Base-by-base conservation (phyloP, 2,113 vertebrate genomes). In the Nettapus auritus region DNA sequence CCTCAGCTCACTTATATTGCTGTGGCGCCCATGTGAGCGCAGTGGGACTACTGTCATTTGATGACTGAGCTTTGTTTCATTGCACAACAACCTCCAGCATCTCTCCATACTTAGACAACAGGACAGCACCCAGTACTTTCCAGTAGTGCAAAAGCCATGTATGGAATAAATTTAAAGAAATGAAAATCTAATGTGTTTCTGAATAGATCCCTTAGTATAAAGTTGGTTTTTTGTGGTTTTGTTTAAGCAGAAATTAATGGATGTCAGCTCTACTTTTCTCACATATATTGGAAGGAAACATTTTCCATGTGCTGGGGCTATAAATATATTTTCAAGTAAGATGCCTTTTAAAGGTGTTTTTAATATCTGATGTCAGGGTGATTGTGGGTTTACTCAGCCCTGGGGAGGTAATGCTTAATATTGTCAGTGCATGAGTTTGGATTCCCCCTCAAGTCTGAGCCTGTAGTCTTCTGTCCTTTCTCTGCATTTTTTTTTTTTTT, bases 361-460 rank as follows among this genome's bases (percentile, higher is more conserved):
- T 68, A 79, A 62, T 93, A 88, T 19, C 55, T 94, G 57, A 53
- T 69, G 21, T 89, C 73, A 84, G 16, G 31, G 26, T 53, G 42
- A 74, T 90, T 89, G 66, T 94, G 79, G 77, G 70, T 95, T 66
- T 88, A 78, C 36, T 82, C 16, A 71, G n/a, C 75, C 64, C 55
- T 86, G 79, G 48, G 86, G 94, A 36, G 79, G 11, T 80, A 86
- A 85, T 70, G 66, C 59, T 74, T 91, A 71, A 57, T 63, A 76
- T 28, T 85, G 42, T 50, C 73, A 92, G 81, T 68, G 42, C 69
- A 86, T 56, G 40, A 82, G 19, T 38, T 88, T 86, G 69, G 80
- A 95, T 94, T 93, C 67, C 63, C 57, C 21, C 53, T 95, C 94
- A 94, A 75, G 78, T 81, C 56, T 82, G 67, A 92, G 55, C 94